Evolutionary conservation across 2,888 invertebrate genomes (phyloP).

Genomic region (Anarsia innoxiella): DNA sequence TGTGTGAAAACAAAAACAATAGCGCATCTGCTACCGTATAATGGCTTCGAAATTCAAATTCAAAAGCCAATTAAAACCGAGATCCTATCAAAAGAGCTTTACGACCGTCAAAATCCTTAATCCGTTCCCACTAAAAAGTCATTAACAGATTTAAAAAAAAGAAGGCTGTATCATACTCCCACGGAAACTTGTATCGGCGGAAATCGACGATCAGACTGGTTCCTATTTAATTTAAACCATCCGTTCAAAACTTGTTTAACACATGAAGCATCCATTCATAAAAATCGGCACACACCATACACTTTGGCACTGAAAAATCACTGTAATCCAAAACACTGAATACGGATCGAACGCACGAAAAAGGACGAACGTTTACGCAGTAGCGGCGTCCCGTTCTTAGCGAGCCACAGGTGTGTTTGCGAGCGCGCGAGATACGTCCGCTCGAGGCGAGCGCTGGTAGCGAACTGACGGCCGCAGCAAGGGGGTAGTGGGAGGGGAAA

Average conservation of each 20-base stretch:
- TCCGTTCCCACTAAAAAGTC: conserved; percentile 29
- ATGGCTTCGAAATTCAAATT: no score
- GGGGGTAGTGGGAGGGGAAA: conserved; percentile 30
- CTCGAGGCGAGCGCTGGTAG: conserved; percentile 32
- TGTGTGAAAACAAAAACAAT: no score
- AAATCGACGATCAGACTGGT: conserved; percentile 44
- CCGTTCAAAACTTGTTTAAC: conserved; percentile 36
- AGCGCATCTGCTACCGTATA: no score
- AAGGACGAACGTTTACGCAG: conserved; percentile 22
- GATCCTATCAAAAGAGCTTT: no score
- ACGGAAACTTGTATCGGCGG: conserved; percentile 44
- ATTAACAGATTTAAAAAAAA: conserved; percentile 23
- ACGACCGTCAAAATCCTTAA: conserved; percentile 20
- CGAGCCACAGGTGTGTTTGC: conserved; percentile 50
- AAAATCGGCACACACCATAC: conserved; percentile 30
- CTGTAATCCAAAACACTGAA: conserved; percentile 45
- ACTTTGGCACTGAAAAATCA: conserved; percentile 37
- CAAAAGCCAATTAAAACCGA: no score
- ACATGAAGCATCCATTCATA: conserved; percentile 36
- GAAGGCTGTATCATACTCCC: conserved; percentile 34
- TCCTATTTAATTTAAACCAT: conserved; percentile 33
- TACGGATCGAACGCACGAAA: conserved; percentile 29
- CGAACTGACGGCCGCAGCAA: conserved; percentile 36
- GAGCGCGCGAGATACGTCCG: conserved; percentile 28
- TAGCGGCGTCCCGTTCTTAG: conserved; percentile 22